Percentiles rank a stretch among this genome's conserved stretches.
Evolutionary conservation across 2,113 vertebrate genomes (phyloP).

Genomic region (Tachycineta bicolor): DNA sequence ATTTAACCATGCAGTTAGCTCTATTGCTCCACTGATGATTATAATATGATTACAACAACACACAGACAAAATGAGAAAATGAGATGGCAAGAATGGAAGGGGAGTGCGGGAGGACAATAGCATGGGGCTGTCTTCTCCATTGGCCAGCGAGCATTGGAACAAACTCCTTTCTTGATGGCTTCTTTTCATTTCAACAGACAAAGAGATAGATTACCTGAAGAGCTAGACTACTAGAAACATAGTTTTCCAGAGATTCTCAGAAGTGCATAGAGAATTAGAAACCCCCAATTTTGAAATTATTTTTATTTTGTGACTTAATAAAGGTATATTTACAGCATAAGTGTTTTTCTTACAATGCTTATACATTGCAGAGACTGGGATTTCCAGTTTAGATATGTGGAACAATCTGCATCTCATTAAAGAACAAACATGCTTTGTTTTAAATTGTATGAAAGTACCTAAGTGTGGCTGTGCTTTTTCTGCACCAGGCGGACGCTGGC

Average conservation of each 20-base stretch:
- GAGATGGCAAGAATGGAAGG: background rate
- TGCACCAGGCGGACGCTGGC: too few relatives aligned
- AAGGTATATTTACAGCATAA: background rate
- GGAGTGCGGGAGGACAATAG: background rate
- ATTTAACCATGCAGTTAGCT: background rate
- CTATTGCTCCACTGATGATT: background rate
- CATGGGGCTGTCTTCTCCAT: background rate
- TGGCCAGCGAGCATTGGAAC: background rate
- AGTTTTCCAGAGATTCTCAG: background rate
- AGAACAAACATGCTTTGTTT: background rate
- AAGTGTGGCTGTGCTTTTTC: background rate
- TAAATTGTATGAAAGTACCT: background rate
- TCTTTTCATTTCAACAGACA: background rate
- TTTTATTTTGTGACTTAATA: background rate
- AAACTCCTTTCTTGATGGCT: background rate
- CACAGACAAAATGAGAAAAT: background rate
- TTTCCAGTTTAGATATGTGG: background rate
- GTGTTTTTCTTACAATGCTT: background rate
- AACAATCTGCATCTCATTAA: background rate
- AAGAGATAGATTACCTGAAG: background rate
- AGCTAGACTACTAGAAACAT: background rate
- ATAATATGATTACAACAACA: background rate
- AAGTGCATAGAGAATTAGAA: background rate
- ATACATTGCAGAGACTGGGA: background rate
- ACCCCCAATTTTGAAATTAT: background rate